Evolutionary conservation across 2,888 invertebrate genomes (phyloP).

Genomic region (Torymus texanus): DNA sequence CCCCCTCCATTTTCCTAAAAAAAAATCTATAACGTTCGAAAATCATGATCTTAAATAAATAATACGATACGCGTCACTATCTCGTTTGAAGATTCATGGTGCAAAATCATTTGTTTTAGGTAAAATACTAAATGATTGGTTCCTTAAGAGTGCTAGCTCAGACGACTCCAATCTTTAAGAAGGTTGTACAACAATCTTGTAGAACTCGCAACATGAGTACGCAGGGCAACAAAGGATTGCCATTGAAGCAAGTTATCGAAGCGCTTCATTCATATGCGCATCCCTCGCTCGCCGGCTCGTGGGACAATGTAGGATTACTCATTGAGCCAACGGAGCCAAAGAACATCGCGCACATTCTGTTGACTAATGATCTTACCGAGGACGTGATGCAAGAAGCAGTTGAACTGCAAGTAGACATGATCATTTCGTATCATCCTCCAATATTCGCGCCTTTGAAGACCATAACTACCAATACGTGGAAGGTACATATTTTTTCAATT

Average conservation of each 20-base stretch:
- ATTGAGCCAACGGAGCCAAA: conserved; percentile 83
- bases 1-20: not conserved
- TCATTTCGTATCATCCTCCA: conserved; percentile 97
- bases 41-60: conserved; percentile 6
- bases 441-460: conserved; percentile 91
- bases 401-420: conserved; percentile 82
- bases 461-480: conserved; percentile 81
- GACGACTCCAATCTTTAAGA: not conserved
- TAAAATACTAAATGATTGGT: conserved; percentile 44
- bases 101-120: conserved; percentile 46
- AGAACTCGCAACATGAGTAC: conserved; percentile 31
- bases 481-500: conserved; percentile 76
- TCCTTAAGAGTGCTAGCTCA: conserved; percentile 3
- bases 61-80: not conserved
- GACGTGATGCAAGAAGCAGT: conserved; percentile 90
- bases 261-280: conserved; percentile 84
- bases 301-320: conserved; percentile 97
- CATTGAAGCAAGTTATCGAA: conserved; percentile 77
- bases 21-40: conserved; percentile 1
- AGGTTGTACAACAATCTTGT: not conserved
- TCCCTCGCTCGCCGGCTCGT: conserved; percentile 84
- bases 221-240: conserved; percentile 69
- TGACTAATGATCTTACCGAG: conserved; percentile 96
- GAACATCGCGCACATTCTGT: conserved; percentile 81
- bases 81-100: no score